phyloP scores from a whole-genome alignment of 2,113 vertebrate species.

The Megaleporinus macrocephalus region DNA sequence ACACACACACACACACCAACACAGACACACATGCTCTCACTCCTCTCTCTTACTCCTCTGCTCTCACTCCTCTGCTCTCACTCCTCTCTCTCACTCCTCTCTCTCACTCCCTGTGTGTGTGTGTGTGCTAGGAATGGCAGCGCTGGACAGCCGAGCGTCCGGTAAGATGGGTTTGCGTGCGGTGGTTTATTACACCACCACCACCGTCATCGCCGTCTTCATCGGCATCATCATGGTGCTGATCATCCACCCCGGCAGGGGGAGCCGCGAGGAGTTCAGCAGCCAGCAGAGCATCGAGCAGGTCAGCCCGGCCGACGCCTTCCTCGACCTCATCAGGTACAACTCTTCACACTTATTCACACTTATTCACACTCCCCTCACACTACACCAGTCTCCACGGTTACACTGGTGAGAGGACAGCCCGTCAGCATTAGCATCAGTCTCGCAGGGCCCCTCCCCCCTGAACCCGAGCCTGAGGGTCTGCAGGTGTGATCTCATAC shows the following conservation, averaged over 20 bases:
- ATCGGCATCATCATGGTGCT: conserved; percentile 96
- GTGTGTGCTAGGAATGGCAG: conserved; percentile 85
- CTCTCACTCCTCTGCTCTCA: background rate
- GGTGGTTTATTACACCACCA: conserved; percentile 94
- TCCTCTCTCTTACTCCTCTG: background rate
- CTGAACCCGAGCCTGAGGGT: too few species aligned
- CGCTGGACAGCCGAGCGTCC: conserved; percentile 93
- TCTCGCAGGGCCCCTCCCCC: too few species aligned
- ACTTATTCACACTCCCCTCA: background rate
- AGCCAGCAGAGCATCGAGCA: conserved; percentile 86
- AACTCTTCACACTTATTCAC: background rate
- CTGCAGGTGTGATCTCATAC: too few species aligned
- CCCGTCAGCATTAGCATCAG: too few species aligned
- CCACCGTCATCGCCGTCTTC: conserved; percentile 93
- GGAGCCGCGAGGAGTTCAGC: conserved; percentile 90
- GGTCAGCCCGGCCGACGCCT: conserved; percentile 92
- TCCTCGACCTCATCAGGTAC: conserved; percentile 96
- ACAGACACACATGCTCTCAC: background rate
- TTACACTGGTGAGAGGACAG: too few species aligned
- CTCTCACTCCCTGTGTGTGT: too few species aligned
- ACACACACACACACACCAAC: too few species aligned
- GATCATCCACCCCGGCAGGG: conserved; percentile 94
- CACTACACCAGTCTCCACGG: too few species aligned
- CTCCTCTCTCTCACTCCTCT: background rate
- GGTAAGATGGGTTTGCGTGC: conserved; percentile 96